Percentiles rank a stretch among this genome's conserved stretches.
Evolutionary conservation across 2,888 invertebrate species (phyloP).

Genomic region (Philereme transversata): DNA sequence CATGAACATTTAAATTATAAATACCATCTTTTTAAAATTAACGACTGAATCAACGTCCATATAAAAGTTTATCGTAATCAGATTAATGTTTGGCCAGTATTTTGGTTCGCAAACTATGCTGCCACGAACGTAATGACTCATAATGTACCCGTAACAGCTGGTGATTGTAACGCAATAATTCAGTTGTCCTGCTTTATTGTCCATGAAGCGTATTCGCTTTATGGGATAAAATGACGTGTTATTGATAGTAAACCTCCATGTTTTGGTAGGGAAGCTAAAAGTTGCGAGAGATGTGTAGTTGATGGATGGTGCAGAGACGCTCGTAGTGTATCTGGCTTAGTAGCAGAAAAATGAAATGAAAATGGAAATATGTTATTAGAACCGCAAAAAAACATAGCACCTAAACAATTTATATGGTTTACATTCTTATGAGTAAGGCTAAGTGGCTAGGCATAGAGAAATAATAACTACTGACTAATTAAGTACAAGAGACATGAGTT

Average conservation of each 20-base stretch:
- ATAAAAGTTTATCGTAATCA: constrained; percentile 10
- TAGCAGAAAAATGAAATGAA: too few species aligned
- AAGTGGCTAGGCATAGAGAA: too few species aligned
- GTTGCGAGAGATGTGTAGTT: constrained; percentile 47
- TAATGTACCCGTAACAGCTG: constrained; percentile 15
- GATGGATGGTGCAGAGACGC: constrained; percentile 43
- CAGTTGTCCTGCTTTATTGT: constrained; percentile 51
- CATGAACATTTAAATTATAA: too few species aligned
- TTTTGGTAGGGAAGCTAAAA: constrained; percentile 63
- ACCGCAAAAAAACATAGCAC: too few species aligned
- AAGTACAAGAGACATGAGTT: too few species aligned
- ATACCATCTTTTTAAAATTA: too few species aligned
- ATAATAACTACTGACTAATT: too few species aligned
- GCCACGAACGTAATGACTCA: constrained; percentile 24
- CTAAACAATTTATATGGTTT: too few species aligned
- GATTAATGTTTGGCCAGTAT: constrained; percentile 16
- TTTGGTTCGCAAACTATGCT: constrained; percentile 29
- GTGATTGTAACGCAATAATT: constrained; percentile 37
- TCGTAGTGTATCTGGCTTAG: too few species aligned
- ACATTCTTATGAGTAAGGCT: too few species aligned
- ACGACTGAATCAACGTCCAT: too few species aligned
- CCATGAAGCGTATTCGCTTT: constrained; percentile 54
- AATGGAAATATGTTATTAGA: too few species aligned
- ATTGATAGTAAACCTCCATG: constrained; percentile 70
- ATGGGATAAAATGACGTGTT: constrained; percentile 68